Conservation (phyloP, 2,888 invertebrate genomes). For the Hirudinaria manillensis region DNA sequence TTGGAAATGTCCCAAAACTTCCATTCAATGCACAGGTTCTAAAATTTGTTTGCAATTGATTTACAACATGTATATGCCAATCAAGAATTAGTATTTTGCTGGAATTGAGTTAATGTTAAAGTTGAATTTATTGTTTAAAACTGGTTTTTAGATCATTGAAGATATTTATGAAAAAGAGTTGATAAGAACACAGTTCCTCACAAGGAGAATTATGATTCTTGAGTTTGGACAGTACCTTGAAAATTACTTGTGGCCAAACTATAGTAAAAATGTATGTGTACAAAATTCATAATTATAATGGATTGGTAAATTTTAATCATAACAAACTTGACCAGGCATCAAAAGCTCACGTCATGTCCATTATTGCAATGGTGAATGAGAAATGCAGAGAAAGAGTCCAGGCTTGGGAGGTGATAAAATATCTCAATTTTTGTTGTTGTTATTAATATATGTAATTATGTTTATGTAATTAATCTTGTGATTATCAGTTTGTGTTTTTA, state of each 20-base stretch:
- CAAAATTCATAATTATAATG: not conserved
- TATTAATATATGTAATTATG: not conserved
- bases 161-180: slow-evolving; percentile 84
- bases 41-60: not conserved
- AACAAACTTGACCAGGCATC: slow-evolving; percentile 59
- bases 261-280: slow-evolving; percentile 59
- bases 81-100: not conserved
- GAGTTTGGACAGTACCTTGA: slow-evolving; percentile 96
- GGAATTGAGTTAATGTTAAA: not conserved
- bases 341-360: slow-evolving; percentile 86
- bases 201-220: slow-evolving; percentile 82
- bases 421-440: not conserved
- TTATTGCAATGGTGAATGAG: slow-evolving; percentile 96
- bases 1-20: slow-evolving; percentile 59
- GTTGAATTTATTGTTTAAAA: not conserved
- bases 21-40: slow-evolving; percentile 47
- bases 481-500: not conserved
- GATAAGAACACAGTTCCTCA: slow-evolving; percentile 64
- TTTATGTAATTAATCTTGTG: slow-evolving; percentile 14
- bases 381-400: slow-evolving; percentile 93
- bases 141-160: slow-evolving; percentile 64
- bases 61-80: not conserved
- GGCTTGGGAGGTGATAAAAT: slow-evolving; percentile 74
- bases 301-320: not conserved
- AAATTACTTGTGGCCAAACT: slow-evolving; percentile 94